Conservation (phyloP, 2,797 vertebrate species). For the Catharus ustulatus region DNA sequence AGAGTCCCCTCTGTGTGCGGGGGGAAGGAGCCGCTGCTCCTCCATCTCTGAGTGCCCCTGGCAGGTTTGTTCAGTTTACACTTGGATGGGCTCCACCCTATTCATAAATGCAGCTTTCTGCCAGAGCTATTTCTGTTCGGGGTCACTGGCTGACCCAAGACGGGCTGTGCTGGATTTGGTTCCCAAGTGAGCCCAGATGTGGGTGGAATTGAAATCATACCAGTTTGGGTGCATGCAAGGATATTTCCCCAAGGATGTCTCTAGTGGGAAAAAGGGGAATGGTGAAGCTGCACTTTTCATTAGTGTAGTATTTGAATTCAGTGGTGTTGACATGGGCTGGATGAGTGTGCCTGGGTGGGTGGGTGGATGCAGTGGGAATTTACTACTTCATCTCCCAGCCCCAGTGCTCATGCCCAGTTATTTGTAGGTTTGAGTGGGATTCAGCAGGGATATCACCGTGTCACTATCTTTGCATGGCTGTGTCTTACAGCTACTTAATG, state of each 20-base stretch:
- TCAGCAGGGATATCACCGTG: not conserved
- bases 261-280: slow-evolving; percentile 8
- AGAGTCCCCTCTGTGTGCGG: not conserved
- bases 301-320: not conserved
- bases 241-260: slow-evolving; percentile 39
- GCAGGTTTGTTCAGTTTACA: not conserved
- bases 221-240: not conserved
- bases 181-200: slow-evolving; percentile 75
- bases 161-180: slow-evolving; percentile 70
- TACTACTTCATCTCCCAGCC: not conserved
- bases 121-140: slow-evolving; percentile 73
- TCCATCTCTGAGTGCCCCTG: rapidly evolving
- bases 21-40: slow-evolving; percentile 5
- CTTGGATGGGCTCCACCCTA: slow-evolving; percentile 69
- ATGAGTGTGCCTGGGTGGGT: not conserved
- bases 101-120: slow-evolving; percentile 65
- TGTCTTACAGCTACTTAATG: not conserved
- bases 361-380: not conserved
- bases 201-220: slow-evolving; percentile 42
- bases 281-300: not conserved
- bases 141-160: slow-evolving; percentile 75
- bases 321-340: not conserved
- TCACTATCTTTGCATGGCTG: not conserved
- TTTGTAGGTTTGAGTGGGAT: not conserved
- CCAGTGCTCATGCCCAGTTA: rapidly evolving